Evolutionary conservation across 2,888 invertebrate genomes (phyloP).

Genomic region (Sylvicola fuscatus): DNA sequence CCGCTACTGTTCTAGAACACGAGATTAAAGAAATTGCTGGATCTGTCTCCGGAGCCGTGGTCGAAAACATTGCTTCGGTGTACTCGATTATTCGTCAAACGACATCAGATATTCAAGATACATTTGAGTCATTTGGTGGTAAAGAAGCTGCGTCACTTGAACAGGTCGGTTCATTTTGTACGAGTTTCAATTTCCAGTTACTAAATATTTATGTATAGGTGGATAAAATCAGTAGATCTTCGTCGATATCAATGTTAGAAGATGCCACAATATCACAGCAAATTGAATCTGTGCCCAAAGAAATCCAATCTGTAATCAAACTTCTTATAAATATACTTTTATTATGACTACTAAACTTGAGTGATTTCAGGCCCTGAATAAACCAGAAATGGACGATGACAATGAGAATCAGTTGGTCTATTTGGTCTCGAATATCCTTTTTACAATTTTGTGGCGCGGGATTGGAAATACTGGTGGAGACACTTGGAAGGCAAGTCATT

Average conservation of each 20-base stretch:
- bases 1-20: slow-evolving; percentile 27
- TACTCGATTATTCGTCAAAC: slow-evolving; percentile 28
- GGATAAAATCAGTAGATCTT: slow-evolving; percentile 13
- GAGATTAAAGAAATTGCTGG: slow-evolving; percentile 31
- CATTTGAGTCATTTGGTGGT: slow-evolving; percentile 18
- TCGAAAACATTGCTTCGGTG: slow-evolving; percentile 29
- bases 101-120: slow-evolving; percentile 26
- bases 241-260: slow-evolving; percentile 13
- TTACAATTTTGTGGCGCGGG: slow-evolving; percentile 38
- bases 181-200: too few relatives aligned
- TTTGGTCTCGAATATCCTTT: slow-evolving; percentile 32
- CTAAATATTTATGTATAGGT: slow-evolving; percentile 2
- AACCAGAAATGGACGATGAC: slow-evolving; percentile 18
- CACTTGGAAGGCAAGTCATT: slow-evolving; percentile 34
- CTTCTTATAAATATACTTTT: too few relatives aligned
- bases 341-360: too few relatives aligned
- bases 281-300: neutral
- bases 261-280: slow-evolving; percentile 7
- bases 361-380: too few relatives aligned
- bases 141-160: slow-evolving; percentile 13
- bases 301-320: too few relatives aligned
- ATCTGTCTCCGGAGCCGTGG: slow-evolving; percentile 26
- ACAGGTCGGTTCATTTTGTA: neutral
- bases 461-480: slow-evolving; percentile 31
- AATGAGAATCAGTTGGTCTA: slow-evolving; percentile 35